Percentiles rank a stretch among this genome's conserved stretches.
Conservation (phyloP, 2,113 vertebrate genomes). For the Daboia siamensis region DNA sequence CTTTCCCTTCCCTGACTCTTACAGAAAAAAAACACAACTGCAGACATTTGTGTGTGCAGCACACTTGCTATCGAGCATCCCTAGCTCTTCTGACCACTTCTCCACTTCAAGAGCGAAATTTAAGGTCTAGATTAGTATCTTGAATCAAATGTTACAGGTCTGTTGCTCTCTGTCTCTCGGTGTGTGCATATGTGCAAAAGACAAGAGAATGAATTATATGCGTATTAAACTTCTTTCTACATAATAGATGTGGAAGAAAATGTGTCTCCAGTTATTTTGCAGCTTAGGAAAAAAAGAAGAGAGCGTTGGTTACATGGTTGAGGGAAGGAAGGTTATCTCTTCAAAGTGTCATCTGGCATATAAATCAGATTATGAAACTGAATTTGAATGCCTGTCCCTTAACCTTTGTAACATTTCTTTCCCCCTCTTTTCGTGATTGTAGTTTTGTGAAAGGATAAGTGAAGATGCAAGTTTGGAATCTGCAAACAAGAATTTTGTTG, state of each 20-base stretch:
- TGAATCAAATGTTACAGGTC: background rate
- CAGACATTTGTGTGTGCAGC: background rate
- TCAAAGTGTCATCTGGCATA: background rate
- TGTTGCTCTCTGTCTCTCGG: background rate
- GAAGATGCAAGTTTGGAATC: slow-evolving; percentile 75
- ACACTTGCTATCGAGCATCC: background rate
- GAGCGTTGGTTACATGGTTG: background rate
- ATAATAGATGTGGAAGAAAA: background rate
- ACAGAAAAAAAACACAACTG: background rate
- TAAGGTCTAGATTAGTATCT: background rate
- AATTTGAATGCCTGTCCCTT: background rate
- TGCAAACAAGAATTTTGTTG: slow-evolving; percentile 72
- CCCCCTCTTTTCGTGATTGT: slow-evolving; percentile 66
- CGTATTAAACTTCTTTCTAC: background rate
- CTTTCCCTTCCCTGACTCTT: background rate
- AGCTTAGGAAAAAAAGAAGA: background rate
- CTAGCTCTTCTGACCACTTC: background rate
- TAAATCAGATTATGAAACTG: background rate
- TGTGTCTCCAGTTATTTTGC: background rate
- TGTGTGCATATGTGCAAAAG: background rate
- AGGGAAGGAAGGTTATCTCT: background rate
- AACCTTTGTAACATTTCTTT: background rate
- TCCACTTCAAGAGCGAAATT: background rate
- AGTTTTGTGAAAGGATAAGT: slow-evolving; percentile 75
- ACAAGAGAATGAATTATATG: background rate